Base-by-base conservation (phyloP, 2,888 invertebrate species). In the Rotaria socialis region DNA sequence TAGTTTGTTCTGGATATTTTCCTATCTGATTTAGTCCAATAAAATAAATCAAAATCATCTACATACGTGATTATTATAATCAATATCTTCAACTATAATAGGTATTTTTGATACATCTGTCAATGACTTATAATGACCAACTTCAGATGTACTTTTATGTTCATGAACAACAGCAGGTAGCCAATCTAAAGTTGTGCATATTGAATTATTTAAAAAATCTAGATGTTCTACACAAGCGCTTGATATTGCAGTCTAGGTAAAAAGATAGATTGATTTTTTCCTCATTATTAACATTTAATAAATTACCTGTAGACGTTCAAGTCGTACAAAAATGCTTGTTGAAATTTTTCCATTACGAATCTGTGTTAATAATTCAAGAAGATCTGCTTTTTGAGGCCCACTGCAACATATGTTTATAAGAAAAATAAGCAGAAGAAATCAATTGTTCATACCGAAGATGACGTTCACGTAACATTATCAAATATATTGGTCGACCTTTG, bases 211-310 rank as follows among this genome's bases (percentile, higher is more conserved):
- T 93, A 98, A 94, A 91, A 97, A 99, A 92, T 99, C 99, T 91
- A 99, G 93, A 92, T 99, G 98, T 91, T 99, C 99, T 93, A 96
- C 95, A 90, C 98, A 99, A 10, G 97, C 96, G 89, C 97, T 96
- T n/a, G 97, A 96, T 88, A 98, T 95, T 86, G 99, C 93, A 92
- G 98, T 98, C 93, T 99, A 96, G n/a, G n/a, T 0, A 22, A 47
- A 47, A 43, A 19, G 2, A n/a, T 24, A 47, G 0, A 7, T 41
- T 41, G 16, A 35, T 67, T 27, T 35, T 67, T 67, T 67, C 6
- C 11, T n/a, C 2, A 58, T 58, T 58, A n/a, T n/a, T 58, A 10
- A 27, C 27, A 1, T 19, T 8, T 19, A 35, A 41, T 19, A 41
- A 7, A 0, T 8, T 80, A 80, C 80, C 35, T 80, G 80, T 35